Conservation (phyloP, 2,113 vertebrate species). For the Serilophus lunatus region DNA sequence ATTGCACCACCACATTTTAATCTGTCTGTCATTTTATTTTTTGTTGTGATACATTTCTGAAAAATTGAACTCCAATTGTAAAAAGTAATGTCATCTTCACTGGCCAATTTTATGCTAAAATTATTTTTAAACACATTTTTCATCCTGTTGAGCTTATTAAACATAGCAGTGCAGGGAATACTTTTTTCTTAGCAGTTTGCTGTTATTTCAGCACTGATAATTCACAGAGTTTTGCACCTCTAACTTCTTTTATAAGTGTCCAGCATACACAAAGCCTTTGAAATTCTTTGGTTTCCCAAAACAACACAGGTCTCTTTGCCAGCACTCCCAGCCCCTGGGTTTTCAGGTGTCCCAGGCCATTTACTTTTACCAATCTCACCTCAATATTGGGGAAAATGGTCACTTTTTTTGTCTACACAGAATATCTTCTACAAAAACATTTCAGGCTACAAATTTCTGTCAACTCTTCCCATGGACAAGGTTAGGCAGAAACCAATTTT, state of each 20-base stretch:
- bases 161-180: too few species aligned
- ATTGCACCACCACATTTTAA: slow-evolving; percentile 39
- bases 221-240: neutral
- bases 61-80: slow-evolving; percentile 49
- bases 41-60: slow-evolving; percentile 38
- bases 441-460: neutral
- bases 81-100: slow-evolving; percentile 21
- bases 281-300: neutral
- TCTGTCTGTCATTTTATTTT: slow-evolving; percentile 30
- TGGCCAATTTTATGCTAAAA: neutral
- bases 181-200: too few species aligned
- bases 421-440: neutral
- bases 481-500: neutral
- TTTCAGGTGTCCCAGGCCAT: neutral
- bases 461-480: neutral
- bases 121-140: slow-evolving; percentile 50
- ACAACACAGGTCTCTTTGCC: neutral
- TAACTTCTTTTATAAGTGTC: neutral
- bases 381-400: fast-evolving
- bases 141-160: neutral
- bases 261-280: neutral
- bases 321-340: neutral
- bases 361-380: neutral
- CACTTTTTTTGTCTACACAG: neutral
- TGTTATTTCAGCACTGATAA: neutral